Base-by-base conservation (phyloP, 1,140 invertebrate genomes). In the Coenobita brevimanus region DNA sequence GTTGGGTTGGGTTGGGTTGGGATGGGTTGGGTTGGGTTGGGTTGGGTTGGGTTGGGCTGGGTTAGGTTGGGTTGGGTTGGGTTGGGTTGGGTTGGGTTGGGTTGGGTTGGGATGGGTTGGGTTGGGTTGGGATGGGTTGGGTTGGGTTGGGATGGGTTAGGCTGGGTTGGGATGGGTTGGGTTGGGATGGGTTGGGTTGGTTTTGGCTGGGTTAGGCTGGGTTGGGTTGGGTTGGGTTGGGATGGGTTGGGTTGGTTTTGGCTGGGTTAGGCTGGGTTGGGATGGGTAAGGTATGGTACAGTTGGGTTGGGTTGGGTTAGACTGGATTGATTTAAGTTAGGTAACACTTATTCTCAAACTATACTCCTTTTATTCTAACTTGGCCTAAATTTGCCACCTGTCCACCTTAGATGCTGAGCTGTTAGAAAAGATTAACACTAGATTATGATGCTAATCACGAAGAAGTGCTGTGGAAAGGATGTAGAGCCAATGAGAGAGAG, bases 171-270 rank as follows among this genome's bases (percentile, higher is more conserved):
- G 64, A 10, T 69, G 10, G 64, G 64, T 13, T n/a, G n/a, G n/a
- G n/a, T n/a, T n/a, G n/a, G n/a, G n/a, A n/a, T n/a, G n/a, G n/a
- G n/a, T n/a, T n/a, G n/a, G n/a, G n/a, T 69, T 69, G 13, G 64
- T n/a, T n/a, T n/a, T n/a, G n/a, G n/a, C n/a, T n/a, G n/a, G n/a
- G n/a, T n/a, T n/a, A n/a, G n/a, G n/a, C 27, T 69, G 27, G 27
- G 64, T 69, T 69, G 27, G 64, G 64, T 69, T 17, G 27, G 64
- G 69, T 71, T 71, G 3, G 69, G 69, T 71, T 71, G 36, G 69
- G 69, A 2, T 71, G 36, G 2, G 33, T 71, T 17, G n/a, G n/a
- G n/a, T n/a, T n/a, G n/a, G n/a, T n/a, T n/a, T n/a, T n/a, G n/a
- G n/a, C n/a, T n/a, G n/a, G 27, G 13, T 30, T 69, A 10, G 67